phyloP scores from a whole-genome alignment of 1,140 invertebrate species.

The Paraescarpia echinospica region DNA sequence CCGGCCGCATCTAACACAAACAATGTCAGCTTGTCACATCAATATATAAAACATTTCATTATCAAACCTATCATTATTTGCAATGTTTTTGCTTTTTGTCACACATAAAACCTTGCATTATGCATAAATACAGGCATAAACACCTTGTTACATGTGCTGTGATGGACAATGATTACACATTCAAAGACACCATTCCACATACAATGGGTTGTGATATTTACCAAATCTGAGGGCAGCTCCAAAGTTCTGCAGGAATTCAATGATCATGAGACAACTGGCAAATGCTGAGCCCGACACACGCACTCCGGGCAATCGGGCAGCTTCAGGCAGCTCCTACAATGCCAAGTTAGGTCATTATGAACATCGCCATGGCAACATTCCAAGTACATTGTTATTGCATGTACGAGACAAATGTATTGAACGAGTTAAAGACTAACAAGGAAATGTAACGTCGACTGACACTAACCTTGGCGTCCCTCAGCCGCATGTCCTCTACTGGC shows the following conservation, averaged over 20 bases:
- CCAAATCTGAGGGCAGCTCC: constrained; percentile 90
- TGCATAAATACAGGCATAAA: background rate
- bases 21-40: constrained; percentile 28
- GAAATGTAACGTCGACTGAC: background rate
- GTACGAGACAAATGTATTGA: background rate
- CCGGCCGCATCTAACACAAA: constrained; percentile 76
- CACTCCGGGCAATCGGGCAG: constrained; percentile 78
- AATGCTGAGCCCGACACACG: constrained; percentile 83
- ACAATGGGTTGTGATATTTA: constrained; percentile 44
- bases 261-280: constrained; percentile 88
- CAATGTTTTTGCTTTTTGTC: background rate
- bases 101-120: background rate
- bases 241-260: constrained; percentile 94
- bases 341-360: constrained; percentile 14
- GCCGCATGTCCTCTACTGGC: constrained; percentile 68
- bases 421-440: too few relatives aligned
- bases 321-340: constrained; percentile 68
- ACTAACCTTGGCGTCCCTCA: constrained; percentile 52
- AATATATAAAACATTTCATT: constrained; percentile 14
- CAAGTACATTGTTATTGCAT: background rate
- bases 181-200: background rate
- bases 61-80: background rate
- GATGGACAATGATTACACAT: background rate
- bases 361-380: constrained; percentile 35
- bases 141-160: too few relatives aligned